Base-by-base conservation (phyloP, 1,140 invertebrate genomes). In the Pteromalus puparum region DNA sequence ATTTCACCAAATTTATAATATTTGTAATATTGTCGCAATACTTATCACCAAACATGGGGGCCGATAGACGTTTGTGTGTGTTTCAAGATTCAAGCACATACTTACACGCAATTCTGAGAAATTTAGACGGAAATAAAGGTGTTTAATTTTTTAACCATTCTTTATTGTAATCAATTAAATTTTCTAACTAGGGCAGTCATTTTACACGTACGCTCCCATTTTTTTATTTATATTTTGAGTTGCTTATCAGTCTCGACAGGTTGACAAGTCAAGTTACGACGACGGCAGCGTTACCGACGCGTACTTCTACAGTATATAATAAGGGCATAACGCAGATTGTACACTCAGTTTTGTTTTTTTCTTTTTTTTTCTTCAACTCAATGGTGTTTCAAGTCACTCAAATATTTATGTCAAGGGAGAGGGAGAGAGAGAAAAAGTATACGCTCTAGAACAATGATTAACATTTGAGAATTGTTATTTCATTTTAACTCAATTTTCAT, bases 131-230 rank as follows among this genome's bases (percentile, higher is more conserved):
- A 75, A 42, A 42, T 46, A 75, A 42, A 15, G 10, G 18, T n/a
- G 18, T 75, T 70, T 74, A 46, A 85, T 85, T 76, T 81, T 85
- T 77, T 26, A 81, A 81, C 24, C 78, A 85, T 85, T 85, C 48
- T 85, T 85, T 85, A 85, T 85, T 85, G 84, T 85, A 81, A 78
- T 85, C 79, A 82, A 85, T 85, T 74, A 85, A 85, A 81, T 82
- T 81, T 81, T 85, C 79, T 85, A 85, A 81, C 80, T 82, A 85
- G 84, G 84, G 84, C 84, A 85, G 84, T 85, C 84, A 78, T 85
- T 85, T 85, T 85, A 85, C 80, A 85, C 84, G 18, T 82, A 82
- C 75, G 24, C 68, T 85, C 74, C 46, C 61, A 81, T 81, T 81
- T 85, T 81, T 85, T 81, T 61, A 70, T 81, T 80, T 84, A 75